Evolutionary conservation across 2,888 invertebrate species (phyloP), one percentile per base, ranked within the genome.

Genomic region (Pachymerium ferrugineum): DNA sequence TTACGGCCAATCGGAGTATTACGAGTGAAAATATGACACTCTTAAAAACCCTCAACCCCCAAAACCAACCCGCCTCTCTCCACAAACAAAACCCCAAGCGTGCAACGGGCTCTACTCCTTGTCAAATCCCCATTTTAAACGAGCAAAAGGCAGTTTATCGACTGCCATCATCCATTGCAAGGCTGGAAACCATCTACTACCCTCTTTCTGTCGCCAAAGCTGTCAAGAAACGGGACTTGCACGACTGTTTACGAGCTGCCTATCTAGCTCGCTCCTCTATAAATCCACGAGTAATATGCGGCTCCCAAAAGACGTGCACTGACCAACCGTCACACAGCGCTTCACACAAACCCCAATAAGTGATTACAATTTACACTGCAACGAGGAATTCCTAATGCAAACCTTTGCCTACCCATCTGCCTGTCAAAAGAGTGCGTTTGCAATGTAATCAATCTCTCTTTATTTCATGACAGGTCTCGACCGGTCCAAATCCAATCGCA

Each of bases 231-330:
- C 25, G 54, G 54, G 54, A 54, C 25, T 22, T 28, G 25, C 25
- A 54, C 54, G 54, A 54, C 54, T 54, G 54, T 54, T 54, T 54
- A 54, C 54, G 54, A 54, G 54, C 54, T 54, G 54, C 54, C 54
- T 54, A 54, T 54, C 54, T 54, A 28, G 25, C 54, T 54, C 54
- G 54, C 22, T 28, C 54, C 22, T 22, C 54, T 54, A 54, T 54
- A 54, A 54, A 54, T 54, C 54, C 54, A 54, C 54, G 54, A 54
- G 54, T 54, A 54, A 54, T 54, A 54, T 54, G 54, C 54, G 54
- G 25, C 54, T 54, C 54, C 54, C 54, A 54, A 54, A 54, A 54
- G 54, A 54, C 54, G 22, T 25, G 54, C 54, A 54, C 54, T 54
- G 54, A 54, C 54, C 54, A 54, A 54, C 54, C 54, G 8, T 54